Evolutionary conservation across 2,888 invertebrate species (phyloP).

Genomic region (Labia minor): DNA sequence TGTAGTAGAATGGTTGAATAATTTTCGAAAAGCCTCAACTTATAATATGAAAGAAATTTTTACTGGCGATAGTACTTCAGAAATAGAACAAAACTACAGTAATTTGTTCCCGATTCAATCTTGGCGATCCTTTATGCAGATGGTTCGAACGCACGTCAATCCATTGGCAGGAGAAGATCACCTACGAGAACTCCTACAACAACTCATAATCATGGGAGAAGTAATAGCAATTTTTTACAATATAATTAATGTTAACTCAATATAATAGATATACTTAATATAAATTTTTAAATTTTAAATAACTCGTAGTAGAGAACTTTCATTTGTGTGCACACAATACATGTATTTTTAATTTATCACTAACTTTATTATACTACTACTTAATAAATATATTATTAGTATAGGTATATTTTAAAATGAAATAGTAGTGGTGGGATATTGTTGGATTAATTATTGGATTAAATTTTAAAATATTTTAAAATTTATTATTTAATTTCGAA

Average conservation of each 20-base stretch:
- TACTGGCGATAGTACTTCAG: conserved; percentile 32
- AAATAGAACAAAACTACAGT: conserved; percentile 26
- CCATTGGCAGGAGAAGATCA: conserved; percentile 53
- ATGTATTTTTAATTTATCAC: too few species aligned
- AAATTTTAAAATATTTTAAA: too few species aligned
- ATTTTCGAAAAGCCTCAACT: not conserved
- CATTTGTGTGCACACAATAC: too few species aligned
- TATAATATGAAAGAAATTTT: not conserved
- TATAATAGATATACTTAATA: not conserved
- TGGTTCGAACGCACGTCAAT: conserved; percentile 48
- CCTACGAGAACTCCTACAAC: conserved; percentile 48
- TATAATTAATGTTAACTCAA: not conserved
- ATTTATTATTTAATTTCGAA: too few species aligned
- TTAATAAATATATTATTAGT: too few species aligned
- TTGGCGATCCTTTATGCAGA: conserved; percentile 46
- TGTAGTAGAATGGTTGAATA: conserved; percentile 40
- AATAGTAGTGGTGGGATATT: too few species aligned
- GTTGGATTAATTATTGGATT: too few species aligned
- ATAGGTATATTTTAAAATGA: too few species aligned
- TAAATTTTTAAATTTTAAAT: too few species aligned
- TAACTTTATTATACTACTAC: too few species aligned
- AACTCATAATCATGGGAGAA: conserved; percentile 54
- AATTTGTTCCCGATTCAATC: conserved; percentile 48
- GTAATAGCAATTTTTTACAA: conserved; percentile 32
- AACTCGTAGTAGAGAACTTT: too few species aligned